Evolutionary conservation across 2,113 vertebrate genomes (phyloP).

Genomic region (Aphyosemion australe): DNA sequence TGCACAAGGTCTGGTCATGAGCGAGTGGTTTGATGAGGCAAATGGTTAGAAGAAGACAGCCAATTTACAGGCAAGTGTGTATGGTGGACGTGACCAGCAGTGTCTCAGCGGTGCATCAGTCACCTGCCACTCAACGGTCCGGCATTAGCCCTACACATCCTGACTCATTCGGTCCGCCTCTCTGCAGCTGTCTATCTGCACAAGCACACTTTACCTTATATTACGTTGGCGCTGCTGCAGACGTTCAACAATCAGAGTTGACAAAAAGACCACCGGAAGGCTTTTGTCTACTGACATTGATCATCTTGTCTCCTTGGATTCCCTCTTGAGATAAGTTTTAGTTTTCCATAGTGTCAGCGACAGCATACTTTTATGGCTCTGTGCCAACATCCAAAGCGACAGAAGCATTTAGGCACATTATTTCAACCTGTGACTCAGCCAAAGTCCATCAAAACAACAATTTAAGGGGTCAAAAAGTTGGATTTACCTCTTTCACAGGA

Average conservation of each 20-base stretch:
- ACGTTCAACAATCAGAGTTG: constrained; percentile 21
- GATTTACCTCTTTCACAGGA: constrained; percentile 94
- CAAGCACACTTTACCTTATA: constrained; percentile 7
- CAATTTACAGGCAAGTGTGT: constrained; percentile 72
- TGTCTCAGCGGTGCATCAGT: constrained; percentile 59
- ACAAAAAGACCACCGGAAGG: constrained; percentile 29
- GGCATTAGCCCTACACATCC: constrained; percentile 21
- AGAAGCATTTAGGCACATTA: background rate
- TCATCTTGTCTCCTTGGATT: background rate
- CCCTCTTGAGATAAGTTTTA: background rate
- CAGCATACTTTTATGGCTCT: background rate
- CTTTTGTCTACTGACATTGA: constrained; percentile 7
- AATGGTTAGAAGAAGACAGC: constrained; percentile 75
- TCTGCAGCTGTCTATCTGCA: constrained; percentile 20
- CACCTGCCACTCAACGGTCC: constrained; percentile 63
- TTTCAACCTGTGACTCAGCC: background rate
- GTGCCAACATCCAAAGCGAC: background rate
- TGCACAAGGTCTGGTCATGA: constrained; percentile 63
- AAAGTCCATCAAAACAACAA: background rate
- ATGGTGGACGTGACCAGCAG: constrained; percentile 60
- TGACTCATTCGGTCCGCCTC: constrained; percentile 35
- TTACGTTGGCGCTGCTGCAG: constrained; percentile 20
- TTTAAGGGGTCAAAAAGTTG: background rate
- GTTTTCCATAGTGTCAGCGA: background rate
- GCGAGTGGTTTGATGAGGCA: constrained; percentile 70